phyloP scores from a whole-genome alignment of 2,113 vertebrate genomes.

The Capricornis sumatraensis region DNA sequence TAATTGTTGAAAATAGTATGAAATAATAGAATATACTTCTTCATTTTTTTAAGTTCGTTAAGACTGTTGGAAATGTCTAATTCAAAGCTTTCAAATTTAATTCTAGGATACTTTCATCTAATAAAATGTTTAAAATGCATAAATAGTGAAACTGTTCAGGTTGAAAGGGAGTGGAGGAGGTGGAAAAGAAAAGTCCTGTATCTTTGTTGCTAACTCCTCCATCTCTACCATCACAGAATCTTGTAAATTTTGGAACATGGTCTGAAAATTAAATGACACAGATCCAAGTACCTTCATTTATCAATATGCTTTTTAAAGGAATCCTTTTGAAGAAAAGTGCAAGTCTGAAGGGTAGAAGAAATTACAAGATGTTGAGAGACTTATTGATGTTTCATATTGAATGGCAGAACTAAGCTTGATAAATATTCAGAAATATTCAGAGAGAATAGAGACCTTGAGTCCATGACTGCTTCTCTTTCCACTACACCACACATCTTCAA shows the following conservation, averaged over 20 bases:
- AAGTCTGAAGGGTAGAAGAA: not conserved
- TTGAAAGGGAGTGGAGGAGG: not conserved
- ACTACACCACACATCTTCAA: not conserved
- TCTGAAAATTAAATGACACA: not conserved
- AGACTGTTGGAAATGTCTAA: not conserved
- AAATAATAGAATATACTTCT: not conserved
- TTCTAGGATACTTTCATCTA: not conserved
- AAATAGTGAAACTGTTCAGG: not conserved
- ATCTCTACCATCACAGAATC: not conserved
- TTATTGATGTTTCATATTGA: not conserved
- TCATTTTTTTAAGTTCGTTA: not conserved
- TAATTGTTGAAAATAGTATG: not conserved
- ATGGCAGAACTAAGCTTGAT: not conserved
- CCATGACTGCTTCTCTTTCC: not conserved
- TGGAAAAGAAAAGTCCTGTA: not conserved
- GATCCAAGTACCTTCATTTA: not conserved
- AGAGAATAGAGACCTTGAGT: not conserved
- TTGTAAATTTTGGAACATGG: not conserved
- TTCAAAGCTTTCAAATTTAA: not conserved
- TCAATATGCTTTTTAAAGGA: not conserved
- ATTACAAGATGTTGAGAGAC: not conserved
- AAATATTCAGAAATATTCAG: conserved; percentile 32
- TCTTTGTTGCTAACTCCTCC: not conserved
- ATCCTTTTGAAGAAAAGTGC: not conserved
- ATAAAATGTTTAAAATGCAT: not conserved